Evolutionary conservation across 2,113 vertebrate species (phyloP).

Genomic region (Herpetotheres cachinnans): DNA sequence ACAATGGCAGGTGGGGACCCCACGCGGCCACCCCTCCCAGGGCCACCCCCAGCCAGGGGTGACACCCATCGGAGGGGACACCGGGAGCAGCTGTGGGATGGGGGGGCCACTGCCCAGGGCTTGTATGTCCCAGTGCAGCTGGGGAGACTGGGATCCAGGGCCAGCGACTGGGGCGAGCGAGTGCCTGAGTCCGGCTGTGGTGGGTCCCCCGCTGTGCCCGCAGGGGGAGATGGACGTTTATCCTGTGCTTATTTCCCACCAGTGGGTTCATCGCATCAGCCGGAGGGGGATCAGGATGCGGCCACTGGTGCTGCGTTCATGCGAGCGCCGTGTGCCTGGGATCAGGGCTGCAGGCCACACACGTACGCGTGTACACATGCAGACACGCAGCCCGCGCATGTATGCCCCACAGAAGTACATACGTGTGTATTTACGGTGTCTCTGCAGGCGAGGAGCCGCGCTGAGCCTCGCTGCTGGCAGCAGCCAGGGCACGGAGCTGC

Average conservation of each 20-base stretch:
- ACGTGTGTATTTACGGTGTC: accelerated
- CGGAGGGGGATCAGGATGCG: accelerated
- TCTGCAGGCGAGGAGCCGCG: accelerated
- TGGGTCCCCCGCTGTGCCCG: too few relatives aligned
- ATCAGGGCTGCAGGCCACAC: accelerated
- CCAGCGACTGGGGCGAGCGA: neutral
- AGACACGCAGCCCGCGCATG: neutral
- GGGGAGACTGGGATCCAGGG: neutral
- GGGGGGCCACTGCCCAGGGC: neutral
- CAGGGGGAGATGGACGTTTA: too few relatives aligned
- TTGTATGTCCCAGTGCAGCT: neutral
- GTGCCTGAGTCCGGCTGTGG: neutral
- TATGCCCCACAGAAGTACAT: accelerated
- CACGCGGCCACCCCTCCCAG: neutral
- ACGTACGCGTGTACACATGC: accelerated
- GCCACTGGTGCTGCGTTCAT: accelerated
- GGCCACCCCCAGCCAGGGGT: too few relatives aligned
- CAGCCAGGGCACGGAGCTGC: too few relatives aligned
- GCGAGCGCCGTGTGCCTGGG: accelerated
- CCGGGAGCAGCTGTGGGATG: neutral
- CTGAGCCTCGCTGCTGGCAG: neutral
- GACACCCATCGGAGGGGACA: neutral
- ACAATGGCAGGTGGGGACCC: too few relatives aligned
- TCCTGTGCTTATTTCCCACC: neutral
- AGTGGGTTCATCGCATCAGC: accelerated